Conservation (phyloP, 2,797 vertebrate genomes). For the Smutsia gigantea region DNA sequence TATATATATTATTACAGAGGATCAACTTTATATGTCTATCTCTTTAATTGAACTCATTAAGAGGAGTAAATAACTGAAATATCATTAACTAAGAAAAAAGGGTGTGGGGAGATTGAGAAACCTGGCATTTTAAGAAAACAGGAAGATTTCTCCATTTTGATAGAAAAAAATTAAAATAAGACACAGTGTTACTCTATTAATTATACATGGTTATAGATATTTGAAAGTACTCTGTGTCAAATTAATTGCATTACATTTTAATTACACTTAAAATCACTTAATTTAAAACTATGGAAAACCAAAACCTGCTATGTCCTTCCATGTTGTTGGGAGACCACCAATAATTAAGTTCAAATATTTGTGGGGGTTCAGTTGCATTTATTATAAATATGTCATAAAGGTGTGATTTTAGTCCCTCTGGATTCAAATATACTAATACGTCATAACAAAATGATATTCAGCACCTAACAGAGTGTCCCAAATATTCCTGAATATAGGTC, state of each 20-base stretch:
- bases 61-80: neutral
- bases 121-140: neutral
- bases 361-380: neutral
- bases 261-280: neutral
- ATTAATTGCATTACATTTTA: slow-evolving; percentile 35
- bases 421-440: slow-evolving; percentile 19
- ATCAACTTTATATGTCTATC: neutral
- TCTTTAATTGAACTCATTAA: slow-evolving; percentile 5
- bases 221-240: neutral
- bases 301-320: neutral
- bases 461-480: neutral
- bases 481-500: neutral
- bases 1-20: neutral
- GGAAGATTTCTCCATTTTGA: neutral
- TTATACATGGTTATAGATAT: neutral
- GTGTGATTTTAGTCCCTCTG: neutral
- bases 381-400: neutral
- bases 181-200: neutral
- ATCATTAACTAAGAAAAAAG: neutral
- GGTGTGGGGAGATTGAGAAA: fast-evolving
- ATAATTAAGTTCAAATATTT: neutral
- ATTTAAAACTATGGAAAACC: slow-evolving; percentile 30
- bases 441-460: neutral
- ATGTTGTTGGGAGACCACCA: neutral
- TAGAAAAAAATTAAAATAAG: neutral